A percentile compares a stretch with the other conserved stretches of the same genome.
Conservation (phyloP, 2,888 invertebrate genomes). For the Megalurothrips usitatus region DNA sequence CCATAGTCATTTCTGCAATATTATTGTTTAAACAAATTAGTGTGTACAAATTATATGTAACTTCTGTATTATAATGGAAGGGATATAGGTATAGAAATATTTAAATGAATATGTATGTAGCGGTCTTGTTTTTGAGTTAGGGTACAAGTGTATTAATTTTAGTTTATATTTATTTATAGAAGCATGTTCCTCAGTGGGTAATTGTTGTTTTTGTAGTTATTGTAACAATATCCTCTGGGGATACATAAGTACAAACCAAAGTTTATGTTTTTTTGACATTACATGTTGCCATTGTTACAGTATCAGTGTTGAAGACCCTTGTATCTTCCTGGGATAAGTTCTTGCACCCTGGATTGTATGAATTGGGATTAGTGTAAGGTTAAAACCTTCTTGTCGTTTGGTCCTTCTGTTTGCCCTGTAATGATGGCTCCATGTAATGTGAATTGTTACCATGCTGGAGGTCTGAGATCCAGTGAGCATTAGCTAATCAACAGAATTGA, state of each 20-base stretch:
- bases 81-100: not conserved
- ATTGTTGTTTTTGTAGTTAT: not conserved
- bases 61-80: too few species aligned
- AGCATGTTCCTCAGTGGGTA: not conserved
- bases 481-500: not conserved
- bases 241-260: constrained; percentile 18
- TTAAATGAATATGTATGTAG: not conserved
- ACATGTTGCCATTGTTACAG: constrained; percentile 5
- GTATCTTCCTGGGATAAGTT: not conserved
- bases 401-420: not conserved
- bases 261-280: not conserved
- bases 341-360: not conserved
- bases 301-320: not conserved
- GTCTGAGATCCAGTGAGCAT: not conserved
- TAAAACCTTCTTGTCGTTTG: too few species aligned
- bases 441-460: constrained; percentile 19
- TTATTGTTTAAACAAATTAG: not conserved
- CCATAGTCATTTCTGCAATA: not conserved
- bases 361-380: not conserved
- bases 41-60: not conserved
- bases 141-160: not conserved
- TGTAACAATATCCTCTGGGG: not conserved
- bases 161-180: constrained; percentile 3
- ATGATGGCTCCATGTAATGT: constrained; percentile 6
- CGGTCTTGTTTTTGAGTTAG: not conserved